Conservation (phyloP, 1,140 invertebrate species). For the Octopus sinensis region DNA sequence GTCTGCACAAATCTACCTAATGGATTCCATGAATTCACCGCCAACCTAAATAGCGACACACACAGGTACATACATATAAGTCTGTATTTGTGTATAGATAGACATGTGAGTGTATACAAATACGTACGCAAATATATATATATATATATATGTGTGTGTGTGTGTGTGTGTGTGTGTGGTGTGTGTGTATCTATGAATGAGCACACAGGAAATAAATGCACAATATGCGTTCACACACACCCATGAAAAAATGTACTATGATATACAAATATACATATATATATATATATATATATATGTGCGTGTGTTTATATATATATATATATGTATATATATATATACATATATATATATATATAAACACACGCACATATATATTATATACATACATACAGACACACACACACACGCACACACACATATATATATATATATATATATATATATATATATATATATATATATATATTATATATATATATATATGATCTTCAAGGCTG, state of each 20-base stretch:
- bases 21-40: too few species aligned
- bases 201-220: not conserved
- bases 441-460: slow-evolving; percentile 5
- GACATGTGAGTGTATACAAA: not conserved
- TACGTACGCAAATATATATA: not conserved
- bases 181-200: not conserved
- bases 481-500: not conserved
- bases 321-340: too few species aligned
- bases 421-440: not conserved
- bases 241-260: too few species aligned
- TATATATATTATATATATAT: not conserved
- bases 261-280: too few species aligned
- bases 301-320: too few species aligned
- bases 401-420: too few species aligned
- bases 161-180: not conserved
- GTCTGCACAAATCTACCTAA: too few species aligned
- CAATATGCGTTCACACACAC: not conserved
- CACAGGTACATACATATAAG: not conserved
- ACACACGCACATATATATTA: too few species aligned
- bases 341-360: too few species aligned
- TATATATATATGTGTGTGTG: not conserved
- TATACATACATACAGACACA: too few species aligned
- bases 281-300: too few species aligned
- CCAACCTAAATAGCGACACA: too few species aligned
- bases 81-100: not conserved